Evolutionary conservation across 2,888 invertebrate genomes (phyloP).

Genomic region (Agriopis aurantiaria): DNA sequence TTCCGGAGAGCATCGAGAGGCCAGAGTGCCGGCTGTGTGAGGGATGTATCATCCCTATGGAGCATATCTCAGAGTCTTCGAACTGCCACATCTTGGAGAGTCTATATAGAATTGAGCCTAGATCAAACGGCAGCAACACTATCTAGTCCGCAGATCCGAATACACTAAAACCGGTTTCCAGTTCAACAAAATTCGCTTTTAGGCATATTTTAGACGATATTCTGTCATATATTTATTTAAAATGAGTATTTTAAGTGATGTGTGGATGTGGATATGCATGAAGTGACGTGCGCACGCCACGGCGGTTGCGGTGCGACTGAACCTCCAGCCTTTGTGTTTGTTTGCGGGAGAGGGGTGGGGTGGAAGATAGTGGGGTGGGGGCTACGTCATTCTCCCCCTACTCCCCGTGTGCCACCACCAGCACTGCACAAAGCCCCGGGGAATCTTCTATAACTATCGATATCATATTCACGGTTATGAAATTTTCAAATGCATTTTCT

Average conservation of each 20-base stretch:
- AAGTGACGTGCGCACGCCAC: slow-evolving; percentile 66
- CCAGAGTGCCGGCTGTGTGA: slow-evolving; percentile 91
- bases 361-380: slow-evolving; percentile 45
- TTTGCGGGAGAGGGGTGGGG: slow-evolving; percentile 54
- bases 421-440: slow-evolving; percentile 55
- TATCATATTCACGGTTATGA: slow-evolving; percentile 46
- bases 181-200: slow-evolving; percentile 1
- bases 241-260: slow-evolving; percentile 70
- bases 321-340: slow-evolving; percentile 57
- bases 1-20: slow-evolving; percentile 81
- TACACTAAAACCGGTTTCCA: slow-evolving; percentile 21
- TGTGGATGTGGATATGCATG: slow-evolving; percentile 62
- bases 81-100: slow-evolving; percentile 87
- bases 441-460: slow-evolving; percentile 55
- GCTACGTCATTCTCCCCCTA: slow-evolving; percentile 64
- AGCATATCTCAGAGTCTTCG: slow-evolving; percentile 92
- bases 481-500: slow-evolving; percentile 33
- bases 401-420: slow-evolving; percentile 37
- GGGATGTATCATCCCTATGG: slow-evolving; percentile 93
- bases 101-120: slow-evolving; percentile 20
- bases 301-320: slow-evolving; percentile 79
- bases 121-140: slow-evolving; percentile 15
- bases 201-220: slow-evolving; percentile 39
- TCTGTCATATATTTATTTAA: slow-evolving; percentile 64
- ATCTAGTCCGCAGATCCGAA: slow-evolving; percentile 4